Evolutionary conservation across 2,888 invertebrate species (phyloP).

Genomic region (Aleiodes testaceus): DNA sequence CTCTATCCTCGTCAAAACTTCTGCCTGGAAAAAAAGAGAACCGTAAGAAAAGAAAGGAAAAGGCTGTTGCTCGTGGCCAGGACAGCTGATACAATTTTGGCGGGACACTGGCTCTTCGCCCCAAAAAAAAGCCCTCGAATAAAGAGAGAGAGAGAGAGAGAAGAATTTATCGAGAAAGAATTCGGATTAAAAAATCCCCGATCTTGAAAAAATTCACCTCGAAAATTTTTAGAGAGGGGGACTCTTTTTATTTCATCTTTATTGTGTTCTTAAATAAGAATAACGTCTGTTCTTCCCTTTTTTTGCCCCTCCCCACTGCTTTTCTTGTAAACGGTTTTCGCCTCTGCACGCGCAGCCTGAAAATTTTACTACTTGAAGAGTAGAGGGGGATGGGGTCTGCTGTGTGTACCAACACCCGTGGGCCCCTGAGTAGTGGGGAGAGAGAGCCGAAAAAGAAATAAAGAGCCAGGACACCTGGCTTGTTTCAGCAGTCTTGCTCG

Average conservation of each 20-base stretch:
- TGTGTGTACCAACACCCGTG: background rate
- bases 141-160: conserved; percentile 31
- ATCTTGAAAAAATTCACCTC: background rate
- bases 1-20: background rate
- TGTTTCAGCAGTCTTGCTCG: conserved; percentile 65
- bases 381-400: background rate
- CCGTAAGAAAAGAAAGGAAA: background rate
- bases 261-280: conserved; percentile 67
- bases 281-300: conserved; percentile 59
- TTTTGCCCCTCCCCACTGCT: conserved; percentile 13
- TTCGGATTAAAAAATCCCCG: background rate
- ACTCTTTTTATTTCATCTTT: conserved; percentile 52
- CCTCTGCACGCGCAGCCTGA: background rate
- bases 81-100: conserved; percentile 72
- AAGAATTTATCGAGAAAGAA: conserved; percentile 16
- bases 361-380: conserved; percentile 33
- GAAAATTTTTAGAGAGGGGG: conserved; percentile 36
- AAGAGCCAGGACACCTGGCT: conserved; percentile 70
- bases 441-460: conserved; percentile 68
- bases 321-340: background rate
- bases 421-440: conserved; percentile 10
- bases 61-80: conserved; percentile 50
- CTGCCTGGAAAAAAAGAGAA: background rate
- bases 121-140: background rate
- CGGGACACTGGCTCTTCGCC: conserved; percentile 55